These are phyloP conservation scores for Pogonocichla stellata DNA, from an alignment of 2,113 vertebrate species.

Conservation along the genomic window DNA sequence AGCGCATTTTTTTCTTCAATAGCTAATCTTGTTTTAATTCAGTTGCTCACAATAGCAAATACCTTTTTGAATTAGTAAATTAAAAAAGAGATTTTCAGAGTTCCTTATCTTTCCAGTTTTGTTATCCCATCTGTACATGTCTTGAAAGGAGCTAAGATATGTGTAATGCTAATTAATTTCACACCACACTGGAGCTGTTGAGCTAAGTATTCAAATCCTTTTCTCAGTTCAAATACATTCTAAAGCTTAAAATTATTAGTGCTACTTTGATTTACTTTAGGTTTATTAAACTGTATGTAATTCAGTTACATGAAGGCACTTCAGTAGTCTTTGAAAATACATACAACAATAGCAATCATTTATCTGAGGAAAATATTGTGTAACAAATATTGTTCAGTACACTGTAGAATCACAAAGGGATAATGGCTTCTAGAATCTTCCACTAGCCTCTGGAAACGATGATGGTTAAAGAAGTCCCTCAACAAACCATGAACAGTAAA, in stretches of 20 bases:
- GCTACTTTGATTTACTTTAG: slow-evolving; percentile 73
- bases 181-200: slow-evolving; percentile 59
- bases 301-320: slow-evolving; percentile 65
- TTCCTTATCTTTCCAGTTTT: slow-evolving; percentile 66
- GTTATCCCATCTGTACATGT: slow-evolving; percentile 59
- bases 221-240: slow-evolving; percentile 60
- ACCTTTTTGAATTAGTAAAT: slow-evolving; percentile 66
- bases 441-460: slow-evolving; percentile 11
- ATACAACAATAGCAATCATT: slow-evolving; percentile 50
- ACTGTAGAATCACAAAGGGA: slow-evolving; percentile 9
- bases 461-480: background rate
- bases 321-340: slow-evolving; percentile 62
- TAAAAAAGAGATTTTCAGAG: slow-evolving; percentile 61
- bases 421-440: slow-evolving; percentile 28
- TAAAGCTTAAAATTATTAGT: slow-evolving; percentile 70
- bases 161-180: slow-evolving; percentile 74
- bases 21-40: slow-evolving; percentile 64
- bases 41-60: slow-evolving; percentile 56
- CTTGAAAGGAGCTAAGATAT: slow-evolving; percentile 56
- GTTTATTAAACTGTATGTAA: slow-evolving; percentile 75
- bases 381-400: slow-evolving; percentile 57
- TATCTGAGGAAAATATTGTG: slow-evolving; percentile 65
- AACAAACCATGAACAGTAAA: slow-evolving; percentile 35
- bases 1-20: slow-evolving; percentile 30
- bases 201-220: slow-evolving; percentile 72